Base-by-base conservation (phyloP, 1,140 invertebrate genomes). In the Drosophila lowei region DNA sequence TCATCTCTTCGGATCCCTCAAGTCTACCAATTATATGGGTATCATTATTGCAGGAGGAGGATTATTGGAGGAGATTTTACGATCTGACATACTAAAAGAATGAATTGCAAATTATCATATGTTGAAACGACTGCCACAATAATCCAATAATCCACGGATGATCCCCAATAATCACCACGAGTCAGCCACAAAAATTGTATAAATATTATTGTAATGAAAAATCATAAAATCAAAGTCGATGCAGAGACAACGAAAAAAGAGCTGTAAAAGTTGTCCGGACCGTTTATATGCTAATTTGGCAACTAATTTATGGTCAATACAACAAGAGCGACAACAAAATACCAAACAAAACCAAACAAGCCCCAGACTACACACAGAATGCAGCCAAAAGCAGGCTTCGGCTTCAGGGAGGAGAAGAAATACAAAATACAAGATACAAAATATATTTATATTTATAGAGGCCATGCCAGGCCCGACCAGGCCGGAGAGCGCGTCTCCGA, bases 221-320 rank as follows among this genome's bases (percentile, higher is more conserved):
- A 42, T 67, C 56, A 58, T 72, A 54, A 72, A 72, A 62, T 34
- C 48, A 60, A 61, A 34, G 47, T 13, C 42, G 18, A 38, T 50
- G 43, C 49, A 46, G 66, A 56, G 70, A 72, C 70, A 71, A 72
- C 62, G 28, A 59, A 75, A 55, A 70, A 68, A 67, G 59, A 67
- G 74, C 73, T 70, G 61, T 81, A 73, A 77, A 79, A 73, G 56
- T 79, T 80, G 78, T 60, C 68, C 78, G 68, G 65, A 79, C 80
- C 81, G 83, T 85, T 85, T 85, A 77, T 81, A 85, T 85, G 81
- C 77, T 85, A 85, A 85, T 85, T 85, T 85, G 68, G 58, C 81
- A 62, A 68, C 63, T 64, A 85, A 85, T 85, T 85, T 85, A 85
- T 75, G 77, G 74, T 46, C 81, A 81, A 86, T 85, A 86, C 77